Percentiles rank a stretch among this genome's conserved stretches.
phyloP scores from a whole-genome alignment of 1,140 invertebrate species.

The Drosophila ambigua region DNA sequence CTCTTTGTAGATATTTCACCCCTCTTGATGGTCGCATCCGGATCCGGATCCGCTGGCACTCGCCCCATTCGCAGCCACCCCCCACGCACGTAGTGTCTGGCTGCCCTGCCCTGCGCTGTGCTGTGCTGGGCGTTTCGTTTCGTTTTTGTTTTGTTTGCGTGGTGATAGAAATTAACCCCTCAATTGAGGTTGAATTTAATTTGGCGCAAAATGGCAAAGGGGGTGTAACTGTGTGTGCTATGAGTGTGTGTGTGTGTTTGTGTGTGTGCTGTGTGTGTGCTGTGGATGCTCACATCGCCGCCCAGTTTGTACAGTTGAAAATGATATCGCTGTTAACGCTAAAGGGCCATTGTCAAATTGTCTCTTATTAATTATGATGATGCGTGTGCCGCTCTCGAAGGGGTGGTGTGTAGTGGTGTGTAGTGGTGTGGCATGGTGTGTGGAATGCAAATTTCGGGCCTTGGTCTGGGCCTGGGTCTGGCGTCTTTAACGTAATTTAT shows the following conservation, averaged over 20 bases:
- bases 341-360: constrained; percentile 82
- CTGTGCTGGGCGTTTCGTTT: background rate
- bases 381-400: constrained; percentile 59
- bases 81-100: constrained; percentile 24
- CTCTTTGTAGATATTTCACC: background rate
- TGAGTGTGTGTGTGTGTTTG: constrained; percentile 9
- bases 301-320: constrained; percentile 67
- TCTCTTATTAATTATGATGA: constrained; percentile 83
- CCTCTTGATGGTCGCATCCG: constrained; percentile 19
- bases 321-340: constrained; percentile 80
- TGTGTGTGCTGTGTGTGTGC: constrained; percentile 38
- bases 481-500: constrained; percentile 80
- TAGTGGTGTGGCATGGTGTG: constrained; percentile 7
- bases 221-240: constrained; percentile 40
- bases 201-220: constrained; percentile 83
- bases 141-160: constrained; percentile 80
- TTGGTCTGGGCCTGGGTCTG: constrained; percentile 55
- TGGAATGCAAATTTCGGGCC: constrained; percentile 69
- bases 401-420: too few relatives aligned
- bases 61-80: constrained; percentile 38
- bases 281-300: constrained; percentile 60
- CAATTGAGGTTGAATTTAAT: constrained; percentile 84
- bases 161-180: constrained; percentile 84
- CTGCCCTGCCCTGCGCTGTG: constrained; percentile 36
- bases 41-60: background rate